Evolutionary conservation across 1,140 invertebrate species (phyloP).

Genomic region (Marisa cornuarietis): DNA sequence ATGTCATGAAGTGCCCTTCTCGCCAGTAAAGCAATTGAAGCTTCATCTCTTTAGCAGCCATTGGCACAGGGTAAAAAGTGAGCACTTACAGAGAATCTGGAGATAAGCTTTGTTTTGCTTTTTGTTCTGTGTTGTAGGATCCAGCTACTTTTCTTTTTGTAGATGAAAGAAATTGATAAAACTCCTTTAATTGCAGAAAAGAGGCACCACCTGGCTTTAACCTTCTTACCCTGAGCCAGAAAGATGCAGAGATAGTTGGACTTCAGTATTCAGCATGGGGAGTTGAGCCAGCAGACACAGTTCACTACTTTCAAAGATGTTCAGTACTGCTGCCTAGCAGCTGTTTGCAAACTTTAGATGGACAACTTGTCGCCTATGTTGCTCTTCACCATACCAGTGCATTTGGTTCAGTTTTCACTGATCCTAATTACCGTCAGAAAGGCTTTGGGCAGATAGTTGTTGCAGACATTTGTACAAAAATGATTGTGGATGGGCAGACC

Average conservation of each 20-base stretch:
- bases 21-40: too few species aligned
- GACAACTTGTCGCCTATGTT: constrained; percentile 16
- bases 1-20: too few species aligned
- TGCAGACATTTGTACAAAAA: constrained; percentile 14
- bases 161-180: background rate
- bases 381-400: constrained; percentile 19
- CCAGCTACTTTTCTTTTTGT: too few species aligned
- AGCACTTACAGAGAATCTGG: background rate
- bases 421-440: constrained; percentile 11
- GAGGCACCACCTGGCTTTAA: background rate
- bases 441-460: constrained; percentile 11
- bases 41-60: too few species aligned
- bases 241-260: constrained; percentile 14
- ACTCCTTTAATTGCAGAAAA: background rate
- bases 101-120: background rate
- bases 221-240: background rate
- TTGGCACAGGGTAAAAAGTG: background rate
- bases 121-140: background rate
- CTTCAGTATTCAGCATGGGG: constrained; percentile 21
- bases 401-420: constrained; percentile 16
- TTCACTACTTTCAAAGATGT: constrained; percentile 12
- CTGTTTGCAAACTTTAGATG: constrained; percentile 2
- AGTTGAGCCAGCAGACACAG: constrained; percentile 10
- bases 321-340: constrained; percentile 7
- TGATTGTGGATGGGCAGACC: constrained; percentile 4